Evolutionary conservation across 2,888 invertebrate species (phyloP).

Genomic region (Lasioglossum malachurum): DNA sequence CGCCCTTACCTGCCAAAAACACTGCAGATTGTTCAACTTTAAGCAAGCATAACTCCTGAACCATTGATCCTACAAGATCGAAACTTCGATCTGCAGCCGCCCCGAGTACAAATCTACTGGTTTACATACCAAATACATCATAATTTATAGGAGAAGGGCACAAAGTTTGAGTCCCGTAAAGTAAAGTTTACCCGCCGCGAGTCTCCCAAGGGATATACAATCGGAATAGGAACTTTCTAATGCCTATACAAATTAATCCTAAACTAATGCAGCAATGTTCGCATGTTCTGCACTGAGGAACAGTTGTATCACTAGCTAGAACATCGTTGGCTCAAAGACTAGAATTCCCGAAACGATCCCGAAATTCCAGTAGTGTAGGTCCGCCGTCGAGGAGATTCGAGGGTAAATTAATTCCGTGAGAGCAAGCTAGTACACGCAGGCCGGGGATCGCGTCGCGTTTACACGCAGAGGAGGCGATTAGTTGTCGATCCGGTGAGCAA

Average conservation of each 20-base stretch:
- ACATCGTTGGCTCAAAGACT: not conserved
- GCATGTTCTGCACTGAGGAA: too few relatives aligned
- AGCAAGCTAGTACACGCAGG: not conserved
- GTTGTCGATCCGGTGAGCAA: not conserved
- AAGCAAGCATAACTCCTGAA: too few relatives aligned
- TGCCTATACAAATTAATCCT: not conserved
- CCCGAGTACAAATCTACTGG: too few relatives aligned
- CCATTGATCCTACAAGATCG: too few relatives aligned
- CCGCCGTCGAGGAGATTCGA: not conserved
- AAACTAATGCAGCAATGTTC: too few relatives aligned
- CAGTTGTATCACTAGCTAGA: not conserved
- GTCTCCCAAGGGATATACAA: not conserved
- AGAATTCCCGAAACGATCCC: not conserved
- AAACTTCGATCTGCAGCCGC: too few relatives aligned
- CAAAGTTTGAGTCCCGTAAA: too few relatives aligned
- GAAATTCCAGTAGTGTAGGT: not conserved
- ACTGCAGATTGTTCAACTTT: too few relatives aligned
- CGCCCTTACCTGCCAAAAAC: too few relatives aligned
- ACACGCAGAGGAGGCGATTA: not conserved
- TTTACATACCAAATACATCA: too few relatives aligned
- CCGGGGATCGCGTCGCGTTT: not conserved
- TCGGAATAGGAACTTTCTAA: not conserved
- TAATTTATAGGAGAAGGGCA: too few relatives aligned
- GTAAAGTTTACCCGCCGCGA: too few relatives aligned
- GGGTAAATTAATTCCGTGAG: not conserved